Base-by-base conservation (phyloP, 1,140 invertebrate species). In the Hylaeus volcanicus region DNA sequence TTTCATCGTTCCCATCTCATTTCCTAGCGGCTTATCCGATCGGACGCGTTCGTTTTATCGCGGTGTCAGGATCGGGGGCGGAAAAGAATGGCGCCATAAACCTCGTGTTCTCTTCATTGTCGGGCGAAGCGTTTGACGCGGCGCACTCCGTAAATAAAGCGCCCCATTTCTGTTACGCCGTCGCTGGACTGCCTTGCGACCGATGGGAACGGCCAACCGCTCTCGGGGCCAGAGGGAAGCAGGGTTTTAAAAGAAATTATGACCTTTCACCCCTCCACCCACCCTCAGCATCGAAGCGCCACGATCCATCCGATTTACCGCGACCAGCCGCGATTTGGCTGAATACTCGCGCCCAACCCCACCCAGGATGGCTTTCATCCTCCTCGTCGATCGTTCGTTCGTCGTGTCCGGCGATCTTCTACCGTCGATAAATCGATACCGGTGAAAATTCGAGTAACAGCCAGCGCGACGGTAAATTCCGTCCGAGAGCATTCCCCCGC, bases 71-170 rank as follows among this genome's bases (percentile, higher is more conserved):
- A 69, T 83, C 80, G 45, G 26, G 41, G 26, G 41, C 9, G 8
- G 56, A 45, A 68, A 83, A 70, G 60, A 81, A 83, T 64, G 60
- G 60, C 72, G 41, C 71, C 78, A 71, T 83, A 83, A 83, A 83
- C 77, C 39, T 39, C 71, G 72, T 83, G 77, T 83, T 80, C 82
- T 75, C 77, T 83, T 83, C 82, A 81, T 83, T 81, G 78, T 81
- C 68, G 66, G 14, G 61, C 45, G 71, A 70, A 74, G 51, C 60
- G 66, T 66, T 83, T 65, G 74, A 77, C 81, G 56, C 51, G 26
- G 14, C 15, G 9, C 65, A 41, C 37, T 82, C 56, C 60, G 66
- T 83, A 83, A 83, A 83, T 83, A 76, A 75, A 83, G n/a, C 45
- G 26, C 26, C 8, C 14, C 26, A 37, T 48, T 70, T 64, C 26